These are phyloP conservation scores for Numenius arquata DNA, from an alignment of 2,113 vertebrate genomes.

Conservation along the genomic window DNA sequence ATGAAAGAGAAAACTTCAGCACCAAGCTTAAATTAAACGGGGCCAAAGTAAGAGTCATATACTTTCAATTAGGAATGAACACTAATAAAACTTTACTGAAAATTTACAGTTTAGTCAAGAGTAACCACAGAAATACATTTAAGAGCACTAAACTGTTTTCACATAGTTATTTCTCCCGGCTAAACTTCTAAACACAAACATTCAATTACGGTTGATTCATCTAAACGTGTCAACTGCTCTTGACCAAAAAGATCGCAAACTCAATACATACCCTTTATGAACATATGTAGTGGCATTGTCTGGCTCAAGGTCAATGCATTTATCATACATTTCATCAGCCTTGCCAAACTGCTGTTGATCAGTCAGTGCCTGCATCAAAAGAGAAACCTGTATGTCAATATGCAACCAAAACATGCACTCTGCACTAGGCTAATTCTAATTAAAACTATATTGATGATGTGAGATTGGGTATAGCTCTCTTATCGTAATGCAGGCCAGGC, in stretches of 20 bases:
- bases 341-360: constrained; percentile 99
- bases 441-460: background rate
- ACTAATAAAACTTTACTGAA: background rate
- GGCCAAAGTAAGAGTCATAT: background rate
- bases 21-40: background rate
- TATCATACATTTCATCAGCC: constrained; percentile 99
- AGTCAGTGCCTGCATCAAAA: constrained; percentile 86
- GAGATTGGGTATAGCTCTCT: background rate
- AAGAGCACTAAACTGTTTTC: background rate
- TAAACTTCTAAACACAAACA: background rate
- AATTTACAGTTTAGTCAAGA: background rate
- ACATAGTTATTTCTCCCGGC: background rate
- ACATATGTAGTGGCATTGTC: constrained; percentile 98
- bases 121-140: background rate
- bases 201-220: background rate
- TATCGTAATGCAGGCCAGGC: background rate
- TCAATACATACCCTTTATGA: constrained; percentile 91
- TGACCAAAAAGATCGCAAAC: background rate
- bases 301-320: constrained; percentile 96
- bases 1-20: background rate
- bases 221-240: background rate
- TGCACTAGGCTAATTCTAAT: background rate
- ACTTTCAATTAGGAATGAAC: background rate
- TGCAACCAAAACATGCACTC: background rate
- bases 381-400: constrained; percentile 29